phyloP scores from a whole-genome alignment of 2,888 invertebrate species.

The Phyllotreta cruciferae region DNA sequence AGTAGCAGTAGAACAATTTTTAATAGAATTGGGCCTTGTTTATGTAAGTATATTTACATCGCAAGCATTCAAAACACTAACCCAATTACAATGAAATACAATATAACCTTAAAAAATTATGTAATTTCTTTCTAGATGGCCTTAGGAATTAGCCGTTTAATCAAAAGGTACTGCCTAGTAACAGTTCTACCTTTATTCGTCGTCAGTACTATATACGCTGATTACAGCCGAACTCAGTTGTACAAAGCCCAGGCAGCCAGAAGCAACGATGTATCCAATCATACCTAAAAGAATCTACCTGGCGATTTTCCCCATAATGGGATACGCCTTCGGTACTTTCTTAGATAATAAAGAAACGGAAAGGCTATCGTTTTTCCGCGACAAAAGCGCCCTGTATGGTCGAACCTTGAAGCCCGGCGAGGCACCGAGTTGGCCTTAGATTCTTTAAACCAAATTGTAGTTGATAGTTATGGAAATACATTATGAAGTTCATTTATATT shows the following conservation, averaged over 20 bases:
- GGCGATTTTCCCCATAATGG: slow-evolving; percentile 65
- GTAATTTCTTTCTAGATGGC: slow-evolving; percentile 62
- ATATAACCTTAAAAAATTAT: slow-evolving; percentile 25
- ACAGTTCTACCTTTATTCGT: slow-evolving; percentile 72
- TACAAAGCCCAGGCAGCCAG: slow-evolving; percentile 66
- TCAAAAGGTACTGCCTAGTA: slow-evolving; percentile 72
- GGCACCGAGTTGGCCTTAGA: slow-evolving; percentile 75
- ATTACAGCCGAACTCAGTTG: slow-evolving; percentile 74
- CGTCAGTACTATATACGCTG: slow-evolving; percentile 69
- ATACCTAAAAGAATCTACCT: slow-evolving; percentile 62
- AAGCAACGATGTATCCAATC: slow-evolving; percentile 64
- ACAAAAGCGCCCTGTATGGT: slow-evolving; percentile 81
- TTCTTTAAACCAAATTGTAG: background rate
- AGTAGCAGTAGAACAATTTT: too few relatives aligned
- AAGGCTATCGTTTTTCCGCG: slow-evolving; percentile 75
- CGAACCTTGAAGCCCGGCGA: slow-evolving; percentile 70
- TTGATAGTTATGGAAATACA: too few relatives aligned
- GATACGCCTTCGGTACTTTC: slow-evolving; percentile 68
- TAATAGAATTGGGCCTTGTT: background rate
- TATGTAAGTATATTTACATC: slow-evolving; percentile 4
- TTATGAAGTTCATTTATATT: too few relatives aligned
- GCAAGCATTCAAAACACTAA: background rate
- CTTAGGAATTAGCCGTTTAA: slow-evolving; percentile 58
- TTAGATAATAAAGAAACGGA: slow-evolving; percentile 75
- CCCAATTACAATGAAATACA: background rate